Conservation (phyloP, 2,113 vertebrate genomes). For the Hippolais icterina region DNA sequence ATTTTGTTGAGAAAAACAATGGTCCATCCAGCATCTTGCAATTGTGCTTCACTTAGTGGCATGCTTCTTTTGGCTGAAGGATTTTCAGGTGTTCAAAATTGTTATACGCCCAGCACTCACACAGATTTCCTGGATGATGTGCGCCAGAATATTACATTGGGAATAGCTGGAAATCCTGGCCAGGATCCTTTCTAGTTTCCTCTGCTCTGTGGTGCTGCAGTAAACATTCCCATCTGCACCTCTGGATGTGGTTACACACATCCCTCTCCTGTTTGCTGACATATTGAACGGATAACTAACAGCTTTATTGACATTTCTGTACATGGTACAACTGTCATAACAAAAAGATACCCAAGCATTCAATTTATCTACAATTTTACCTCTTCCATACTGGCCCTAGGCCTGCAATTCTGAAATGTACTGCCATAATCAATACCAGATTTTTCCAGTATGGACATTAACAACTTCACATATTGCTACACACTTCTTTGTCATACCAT, state of each 20-base stretch:
- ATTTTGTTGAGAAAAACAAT: neutral
- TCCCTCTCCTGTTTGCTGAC: neutral
- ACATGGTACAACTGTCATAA: neutral
- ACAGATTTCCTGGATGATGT: neutral
- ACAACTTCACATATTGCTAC: neutral
- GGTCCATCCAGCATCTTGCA: neutral
- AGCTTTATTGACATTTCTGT: conserved; percentile 11
- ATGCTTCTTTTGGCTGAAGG: neutral
- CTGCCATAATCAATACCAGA: neutral
- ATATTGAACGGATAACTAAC: neutral
- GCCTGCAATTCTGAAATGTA: neutral
- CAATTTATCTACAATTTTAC: neutral
- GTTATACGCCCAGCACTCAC: neutral
- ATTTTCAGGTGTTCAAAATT: neutral
- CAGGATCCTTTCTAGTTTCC: neutral
- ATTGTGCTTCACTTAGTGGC: neutral
- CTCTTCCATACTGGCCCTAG: neutral
- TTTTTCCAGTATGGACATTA: neutral
- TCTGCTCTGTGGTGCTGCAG: neutral
- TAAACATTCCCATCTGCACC: neutral
- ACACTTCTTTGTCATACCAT: neutral
- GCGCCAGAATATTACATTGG: neutral
- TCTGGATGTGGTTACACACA: neutral
- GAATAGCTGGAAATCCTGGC: neutral
- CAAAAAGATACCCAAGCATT: neutral